These are phyloP conservation scores for Artibeus lituratus DNA, from an alignment of 2,797 vertebrate species.

Conservation along the genomic window DNA sequence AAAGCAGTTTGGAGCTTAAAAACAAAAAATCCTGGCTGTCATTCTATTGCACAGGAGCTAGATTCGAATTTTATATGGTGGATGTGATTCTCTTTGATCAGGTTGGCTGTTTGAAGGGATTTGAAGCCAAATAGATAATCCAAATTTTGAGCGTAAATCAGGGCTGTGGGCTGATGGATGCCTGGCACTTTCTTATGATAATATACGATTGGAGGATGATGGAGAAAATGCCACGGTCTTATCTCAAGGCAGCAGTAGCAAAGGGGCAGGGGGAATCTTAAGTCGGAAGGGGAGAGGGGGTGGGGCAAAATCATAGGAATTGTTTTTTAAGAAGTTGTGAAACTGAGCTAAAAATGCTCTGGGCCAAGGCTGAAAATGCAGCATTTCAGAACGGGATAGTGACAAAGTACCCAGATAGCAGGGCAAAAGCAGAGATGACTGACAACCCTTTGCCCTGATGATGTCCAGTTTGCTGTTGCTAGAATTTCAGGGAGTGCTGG, in stretches of 20 bases:
- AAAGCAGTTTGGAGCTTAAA: conserved; percentile 67
- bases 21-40: conserved; percentile 73
- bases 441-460: background rate
- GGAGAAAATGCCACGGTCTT: conserved; percentile 93
- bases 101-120: conserved; percentile 94
- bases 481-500: background rate
- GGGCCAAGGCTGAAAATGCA: background rate
- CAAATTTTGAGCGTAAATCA: conserved; percentile 96
- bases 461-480: background rate
- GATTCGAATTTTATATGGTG: conserved; percentile 87
- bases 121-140: conserved; percentile 94
- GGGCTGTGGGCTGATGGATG: conserved; percentile 87
- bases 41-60: conserved; percentile 76
- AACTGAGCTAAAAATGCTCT: background rate
- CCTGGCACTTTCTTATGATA: conserved; percentile 94
- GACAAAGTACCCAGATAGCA: background rate
- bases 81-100: conserved; percentile 87
- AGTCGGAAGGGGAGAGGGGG: conserved; percentile 43
- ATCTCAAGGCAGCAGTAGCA: conserved; percentile 91
- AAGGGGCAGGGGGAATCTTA: conserved; percentile 20
- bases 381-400: background rate
- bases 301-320: background rate
- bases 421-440: background rate
- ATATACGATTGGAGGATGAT: conserved; percentile 86
- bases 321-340: conserved; percentile 50